phyloP scores from a whole-genome alignment of 2,113 vertebrate species.

The Halcyon malimbica region DNA sequence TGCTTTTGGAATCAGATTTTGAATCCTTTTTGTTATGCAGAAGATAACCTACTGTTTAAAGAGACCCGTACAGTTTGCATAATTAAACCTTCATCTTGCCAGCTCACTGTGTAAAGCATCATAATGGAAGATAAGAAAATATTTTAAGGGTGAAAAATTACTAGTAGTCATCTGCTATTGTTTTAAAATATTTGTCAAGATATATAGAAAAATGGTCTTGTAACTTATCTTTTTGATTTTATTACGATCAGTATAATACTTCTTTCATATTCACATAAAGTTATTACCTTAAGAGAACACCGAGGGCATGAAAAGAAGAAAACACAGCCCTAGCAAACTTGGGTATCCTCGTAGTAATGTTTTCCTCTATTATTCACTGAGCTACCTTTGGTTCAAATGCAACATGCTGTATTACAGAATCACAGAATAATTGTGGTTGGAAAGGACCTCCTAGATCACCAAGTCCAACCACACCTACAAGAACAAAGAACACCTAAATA shows the following conservation, averaged over 20 bases:
- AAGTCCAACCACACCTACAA: too few species aligned
- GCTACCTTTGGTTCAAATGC: neutral
- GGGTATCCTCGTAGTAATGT: neutral
- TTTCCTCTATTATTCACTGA: neutral
- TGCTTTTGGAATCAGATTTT: neutral
- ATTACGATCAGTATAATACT: neutral
- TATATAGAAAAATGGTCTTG: neutral
- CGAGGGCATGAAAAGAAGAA: neutral
- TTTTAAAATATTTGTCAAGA: conserved; percentile 17
- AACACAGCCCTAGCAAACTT: neutral
- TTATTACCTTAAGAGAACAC: neutral
- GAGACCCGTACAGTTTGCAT: neutral
- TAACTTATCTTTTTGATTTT: neutral
- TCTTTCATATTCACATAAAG: neutral
- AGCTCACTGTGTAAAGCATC: neutral
- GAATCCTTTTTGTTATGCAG: neutral
- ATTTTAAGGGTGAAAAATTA: neutral
- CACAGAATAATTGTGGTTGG: too few species aligned
- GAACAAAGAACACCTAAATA: too few species aligned
- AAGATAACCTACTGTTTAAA: neutral
- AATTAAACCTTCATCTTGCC: conserved; percentile 6
- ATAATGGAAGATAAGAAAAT: neutral
- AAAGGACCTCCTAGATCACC: too few species aligned
- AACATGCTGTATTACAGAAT: neutral
- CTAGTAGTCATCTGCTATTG: neutral